Conservation (phyloP, 1,140 invertebrate genomes). For the Andrena cerasifolii region DNA sequence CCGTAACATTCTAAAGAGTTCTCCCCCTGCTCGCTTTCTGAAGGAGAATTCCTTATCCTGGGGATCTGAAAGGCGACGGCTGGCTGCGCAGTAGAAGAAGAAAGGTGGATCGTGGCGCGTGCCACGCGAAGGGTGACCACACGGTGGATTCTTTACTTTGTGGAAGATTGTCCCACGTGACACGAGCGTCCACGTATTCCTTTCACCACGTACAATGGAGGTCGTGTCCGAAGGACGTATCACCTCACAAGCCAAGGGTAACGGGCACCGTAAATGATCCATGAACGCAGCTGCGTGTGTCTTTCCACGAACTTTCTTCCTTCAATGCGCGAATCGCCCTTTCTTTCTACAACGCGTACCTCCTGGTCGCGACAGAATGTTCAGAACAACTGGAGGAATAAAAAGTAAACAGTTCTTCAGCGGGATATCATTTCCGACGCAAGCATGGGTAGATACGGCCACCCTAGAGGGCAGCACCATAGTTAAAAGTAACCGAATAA, state of each 20-base stretch:
- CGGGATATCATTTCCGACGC: too few relatives aligned
- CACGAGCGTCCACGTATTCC: slow-evolving; percentile 57
- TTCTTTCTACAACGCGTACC: too few relatives aligned
- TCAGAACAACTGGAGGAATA: too few relatives aligned
- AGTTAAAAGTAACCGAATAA: too few relatives aligned
- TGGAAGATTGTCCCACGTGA: slow-evolving; percentile 49
- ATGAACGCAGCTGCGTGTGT: slow-evolving; percentile 70
- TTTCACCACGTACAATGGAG: slow-evolving; percentile 51
- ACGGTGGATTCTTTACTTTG: slow-evolving; percentile 50
- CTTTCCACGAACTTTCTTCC: slow-evolving; percentile 27
- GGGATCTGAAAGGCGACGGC: slow-evolving; percentile 44
- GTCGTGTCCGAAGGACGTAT: slow-evolving; percentile 52
- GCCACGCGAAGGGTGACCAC: slow-evolving; percentile 39
- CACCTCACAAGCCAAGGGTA: slow-evolving; percentile 56
- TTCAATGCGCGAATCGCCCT: not conserved
- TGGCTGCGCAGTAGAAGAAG: not conserved
- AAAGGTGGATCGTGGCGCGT: slow-evolving; percentile 55
- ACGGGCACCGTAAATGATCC: slow-evolving; percentile 68
- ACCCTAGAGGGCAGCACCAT: too few relatives aligned
- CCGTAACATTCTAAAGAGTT: slow-evolving; percentile 34
- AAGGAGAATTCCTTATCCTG: slow-evolving; percentile 48
- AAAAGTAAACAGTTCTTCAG: too few relatives aligned
- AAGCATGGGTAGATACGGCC: too few relatives aligned
- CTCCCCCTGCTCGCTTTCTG: not conserved
- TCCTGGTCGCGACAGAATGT: too few relatives aligned